phyloP scores from a whole-genome alignment of 2,113 vertebrate genomes.

The Desmodus rotundus region DNA sequence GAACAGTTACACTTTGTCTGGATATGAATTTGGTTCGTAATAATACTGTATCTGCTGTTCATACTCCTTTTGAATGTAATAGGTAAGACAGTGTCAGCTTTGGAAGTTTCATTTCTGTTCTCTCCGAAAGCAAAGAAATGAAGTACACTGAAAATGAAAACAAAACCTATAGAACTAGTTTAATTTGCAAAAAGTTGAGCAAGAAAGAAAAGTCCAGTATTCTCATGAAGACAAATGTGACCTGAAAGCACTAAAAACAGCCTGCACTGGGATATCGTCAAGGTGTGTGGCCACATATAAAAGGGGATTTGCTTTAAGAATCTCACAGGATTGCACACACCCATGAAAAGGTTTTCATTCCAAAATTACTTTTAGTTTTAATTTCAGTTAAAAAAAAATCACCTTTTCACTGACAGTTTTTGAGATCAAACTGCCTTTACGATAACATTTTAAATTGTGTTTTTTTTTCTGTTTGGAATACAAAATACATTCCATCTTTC shows the following conservation, averaged over 20 bases:
- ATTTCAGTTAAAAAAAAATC: not conserved
- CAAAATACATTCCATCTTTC: not conserved
- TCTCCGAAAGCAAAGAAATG: not conserved
- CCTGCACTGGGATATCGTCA: not conserved
- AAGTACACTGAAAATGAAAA: slow-evolving; percentile 32
- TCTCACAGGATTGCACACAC: not conserved
- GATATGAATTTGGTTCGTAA: not conserved
- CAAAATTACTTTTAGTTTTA: not conserved
- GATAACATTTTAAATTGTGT: not conserved
- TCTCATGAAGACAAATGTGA: not conserved
- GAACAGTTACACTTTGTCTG: not conserved
- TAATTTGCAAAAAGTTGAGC: slow-evolving; percentile 12
- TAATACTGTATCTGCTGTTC: not conserved
- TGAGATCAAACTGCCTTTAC: not conserved
- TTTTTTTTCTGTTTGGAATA: not conserved
- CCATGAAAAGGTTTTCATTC: not conserved
- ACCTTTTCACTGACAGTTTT: not conserved
- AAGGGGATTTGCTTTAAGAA: not conserved
- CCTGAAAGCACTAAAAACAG: not conserved
- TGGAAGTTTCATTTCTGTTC: not conserved
- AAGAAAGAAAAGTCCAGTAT: slow-evolving; percentile 12
- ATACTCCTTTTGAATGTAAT: not conserved
- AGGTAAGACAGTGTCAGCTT: not conserved
- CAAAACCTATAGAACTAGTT: not conserved
- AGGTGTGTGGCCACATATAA: not conserved